These are phyloP conservation scores for Poeciliopsis occidentalis DNA, from an alignment of 2,113 vertebrate genomes.

Conservation along the genomic window DNA sequence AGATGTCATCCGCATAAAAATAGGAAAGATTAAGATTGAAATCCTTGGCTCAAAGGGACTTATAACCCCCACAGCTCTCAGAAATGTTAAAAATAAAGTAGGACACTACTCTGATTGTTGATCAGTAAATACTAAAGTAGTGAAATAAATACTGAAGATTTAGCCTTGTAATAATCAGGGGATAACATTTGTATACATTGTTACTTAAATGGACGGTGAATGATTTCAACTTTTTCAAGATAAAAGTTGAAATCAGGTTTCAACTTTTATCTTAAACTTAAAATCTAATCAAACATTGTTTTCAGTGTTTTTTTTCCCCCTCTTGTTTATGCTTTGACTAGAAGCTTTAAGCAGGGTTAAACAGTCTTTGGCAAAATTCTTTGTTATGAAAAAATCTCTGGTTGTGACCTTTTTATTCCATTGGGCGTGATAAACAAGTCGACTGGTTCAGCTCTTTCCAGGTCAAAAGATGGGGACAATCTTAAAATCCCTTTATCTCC, in stretches of 20 bases:
- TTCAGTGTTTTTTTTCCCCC: too few relatives aligned
- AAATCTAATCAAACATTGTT: too few relatives aligned
- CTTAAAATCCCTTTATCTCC: neutral
- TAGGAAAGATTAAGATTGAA: constrained; percentile 25
- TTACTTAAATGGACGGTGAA: too few relatives aligned
- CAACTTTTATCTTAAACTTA: too few relatives aligned
- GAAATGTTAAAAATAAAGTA: neutral
- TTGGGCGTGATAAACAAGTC: too few relatives aligned
- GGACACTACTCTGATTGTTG: neutral
- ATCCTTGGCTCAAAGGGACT: constrained; percentile 7
- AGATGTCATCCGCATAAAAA: constrained; percentile 16
- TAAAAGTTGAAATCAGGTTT: too few relatives aligned
- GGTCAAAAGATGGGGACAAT: neutral
- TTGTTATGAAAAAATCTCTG: neutral
- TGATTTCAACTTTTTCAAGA: too few relatives aligned
- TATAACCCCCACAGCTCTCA: neutral
- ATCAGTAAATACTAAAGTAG: too few relatives aligned
- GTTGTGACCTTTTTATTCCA: neutral
- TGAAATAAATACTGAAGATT: too few relatives aligned
- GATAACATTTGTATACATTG: too few relatives aligned
- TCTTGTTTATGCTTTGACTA: neutral
- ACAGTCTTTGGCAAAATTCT: neutral
- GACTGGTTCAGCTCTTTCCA: too few relatives aligned
- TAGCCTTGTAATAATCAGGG: too few relatives aligned
- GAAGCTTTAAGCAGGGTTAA: neutral